Evolutionary conservation across 2,113 vertebrate genomes (phyloP).

Genomic region (Bungarus multicinctus): DNA sequence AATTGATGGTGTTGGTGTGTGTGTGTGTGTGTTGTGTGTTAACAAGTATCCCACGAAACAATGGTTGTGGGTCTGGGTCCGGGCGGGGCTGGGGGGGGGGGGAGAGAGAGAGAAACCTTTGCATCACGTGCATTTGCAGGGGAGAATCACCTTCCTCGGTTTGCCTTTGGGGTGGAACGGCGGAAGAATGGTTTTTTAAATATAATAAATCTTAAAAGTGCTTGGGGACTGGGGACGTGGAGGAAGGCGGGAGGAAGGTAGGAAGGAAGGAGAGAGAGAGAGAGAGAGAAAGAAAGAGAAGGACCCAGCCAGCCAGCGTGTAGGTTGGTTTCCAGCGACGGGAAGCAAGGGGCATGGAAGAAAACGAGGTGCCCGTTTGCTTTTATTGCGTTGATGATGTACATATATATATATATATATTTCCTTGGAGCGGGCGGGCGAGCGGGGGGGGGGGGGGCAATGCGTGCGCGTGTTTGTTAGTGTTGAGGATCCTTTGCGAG

Average conservation of each 20-base stretch:
- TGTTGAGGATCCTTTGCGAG: neutral
- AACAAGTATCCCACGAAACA: constrained; percentile 29
- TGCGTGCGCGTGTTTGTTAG: neutral
- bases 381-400: neutral
- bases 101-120: constrained; percentile 30
- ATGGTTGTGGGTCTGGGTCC: neutral
- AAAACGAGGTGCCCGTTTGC: constrained; percentile 54
- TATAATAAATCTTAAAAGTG: constrained; percentile 56
- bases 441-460: neutral
- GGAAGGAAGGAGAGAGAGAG: neutral
- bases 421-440: neutral
- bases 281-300: neutral
- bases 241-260: constrained; percentile 35
- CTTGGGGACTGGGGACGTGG: constrained; percentile 48
- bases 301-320: neutral
- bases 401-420: neutral
- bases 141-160: constrained; percentile 64
- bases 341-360: constrained; percentile 38
- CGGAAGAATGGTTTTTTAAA: constrained; percentile 41
- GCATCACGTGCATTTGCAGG: constrained; percentile 69
- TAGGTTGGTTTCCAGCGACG: constrained; percentile 3
- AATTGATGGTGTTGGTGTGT: neutral
- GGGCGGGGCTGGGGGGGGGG: constrained; percentile 19
- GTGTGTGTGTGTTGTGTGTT: too few species aligned
- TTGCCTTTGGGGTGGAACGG: constrained; percentile 23